These are phyloP conservation scores for Limulus polyphemus DNA, from an alignment of 2,888 invertebrate genomes.

Conservation along the genomic window DNA sequence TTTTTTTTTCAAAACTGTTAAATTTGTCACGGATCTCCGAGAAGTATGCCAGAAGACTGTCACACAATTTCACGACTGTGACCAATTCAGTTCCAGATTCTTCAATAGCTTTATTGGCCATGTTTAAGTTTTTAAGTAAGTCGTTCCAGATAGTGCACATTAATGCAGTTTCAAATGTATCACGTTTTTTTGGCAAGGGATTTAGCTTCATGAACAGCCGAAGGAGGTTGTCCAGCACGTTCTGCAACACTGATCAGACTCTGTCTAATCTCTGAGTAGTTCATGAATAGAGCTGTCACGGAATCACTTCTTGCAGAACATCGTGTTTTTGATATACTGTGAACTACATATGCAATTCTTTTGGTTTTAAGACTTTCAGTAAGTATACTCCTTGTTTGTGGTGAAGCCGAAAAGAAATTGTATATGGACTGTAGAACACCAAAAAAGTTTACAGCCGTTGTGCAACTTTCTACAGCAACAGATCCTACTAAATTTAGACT, in stretches of 20 bases:
- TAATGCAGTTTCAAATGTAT: background rate
- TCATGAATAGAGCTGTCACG: background rate
- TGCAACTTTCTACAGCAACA: background rate
- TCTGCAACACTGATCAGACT: background rate
- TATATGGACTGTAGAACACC: background rate
- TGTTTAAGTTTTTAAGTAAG: background rate
- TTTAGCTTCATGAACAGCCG: background rate
- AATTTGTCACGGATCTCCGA: background rate
- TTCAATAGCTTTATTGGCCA: background rate
- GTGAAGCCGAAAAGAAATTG: slow-evolving; percentile 1
- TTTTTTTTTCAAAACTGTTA: background rate
- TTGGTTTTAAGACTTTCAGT: background rate
- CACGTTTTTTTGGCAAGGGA: background rate
- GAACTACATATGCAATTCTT: background rate
- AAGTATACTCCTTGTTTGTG: background rate
- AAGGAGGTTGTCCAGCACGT: background rate
- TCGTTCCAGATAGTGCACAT: background rate
- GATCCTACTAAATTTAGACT: background rate
- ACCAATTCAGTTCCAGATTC: background rate
- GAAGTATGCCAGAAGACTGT: background rate
- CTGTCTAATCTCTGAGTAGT: background rate
- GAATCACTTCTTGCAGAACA: background rate
- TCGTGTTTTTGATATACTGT: background rate
- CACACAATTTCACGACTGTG: slow-evolving; percentile 1
- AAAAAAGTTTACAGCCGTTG: background rate